Evolutionary conservation across 2,113 vertebrate species (phyloP), one percentile per base, ranked within the genome.

Genomic region (Pandion haliaetus): DNA sequence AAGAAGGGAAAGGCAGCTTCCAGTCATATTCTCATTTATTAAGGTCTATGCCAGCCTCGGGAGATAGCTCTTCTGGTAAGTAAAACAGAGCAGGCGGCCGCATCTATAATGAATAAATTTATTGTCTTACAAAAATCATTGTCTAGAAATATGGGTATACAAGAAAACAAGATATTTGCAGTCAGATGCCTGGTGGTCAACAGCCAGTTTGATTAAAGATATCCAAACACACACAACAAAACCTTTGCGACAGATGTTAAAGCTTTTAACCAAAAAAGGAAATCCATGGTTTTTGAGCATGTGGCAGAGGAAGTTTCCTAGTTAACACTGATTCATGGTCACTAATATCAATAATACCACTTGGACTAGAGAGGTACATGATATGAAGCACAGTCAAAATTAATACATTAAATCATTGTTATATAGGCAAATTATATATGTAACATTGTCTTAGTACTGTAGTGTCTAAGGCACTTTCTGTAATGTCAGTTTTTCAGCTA

Each of bases 381-480:
- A 97, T 98, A 98, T 97, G 94, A 98, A 98, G 98, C 98, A 97
- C 97, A 97, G 98, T 98, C 97, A 98, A 96, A 98, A 98, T 97
- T 97, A 98, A 98, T 95, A 98, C 98, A 96, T 98, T 93, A 98
- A 97, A 95, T 97, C 97, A 97, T 98, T 93, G 97, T 98, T 98
- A 98, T 97, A 97, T 97, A 98, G 98, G 98, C 98, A 98, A 98
- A 98, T 98, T 89, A 98, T 98, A 97, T 90, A 96, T 89, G 98
- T 97, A 97, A 98, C 98, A 98, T 98, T 98, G 98, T 99, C 99
- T 99, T 99, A 98, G 98, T 98, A 99, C 99, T 99, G 99, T 98
- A 99, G 99, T 99, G 99, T 99, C 99, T 99, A 99, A 99, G 99
- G 99, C 99, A 99, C 99, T 99, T 99, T 98, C 98, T 98, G 98